These are phyloP conservation scores for Chymomyza amoena DNA, from an alignment of 2,888 invertebrate species.

Conservation along the genomic window DNA sequence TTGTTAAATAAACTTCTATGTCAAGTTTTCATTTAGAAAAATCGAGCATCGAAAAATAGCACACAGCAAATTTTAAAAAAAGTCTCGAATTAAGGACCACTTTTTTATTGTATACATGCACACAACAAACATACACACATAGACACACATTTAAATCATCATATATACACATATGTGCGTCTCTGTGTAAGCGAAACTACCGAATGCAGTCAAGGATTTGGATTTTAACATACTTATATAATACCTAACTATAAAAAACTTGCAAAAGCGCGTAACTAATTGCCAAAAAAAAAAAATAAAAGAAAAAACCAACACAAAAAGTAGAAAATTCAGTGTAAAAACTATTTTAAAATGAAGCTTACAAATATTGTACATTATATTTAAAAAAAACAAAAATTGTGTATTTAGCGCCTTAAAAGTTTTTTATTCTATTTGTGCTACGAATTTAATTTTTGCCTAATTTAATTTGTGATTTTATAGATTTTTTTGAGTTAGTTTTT, in stretches of 20 bases:
- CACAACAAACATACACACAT: slow-evolving; percentile 29
- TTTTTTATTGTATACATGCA: slow-evolving; percentile 51
- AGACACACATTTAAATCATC: not conserved
- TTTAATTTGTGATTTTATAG: slow-evolving; percentile 44
- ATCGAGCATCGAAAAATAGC: slow-evolving; percentile 16
- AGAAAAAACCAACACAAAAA: slow-evolving; percentile 21
- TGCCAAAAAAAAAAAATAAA: slow-evolving; percentile 53
- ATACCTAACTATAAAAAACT: slow-evolving; percentile 23
- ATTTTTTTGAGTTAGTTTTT: not conserved
- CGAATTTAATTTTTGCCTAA: slow-evolving; percentile 52
- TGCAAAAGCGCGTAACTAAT: slow-evolving; percentile 61
- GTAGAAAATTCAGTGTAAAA: slow-evolving; percentile 37
- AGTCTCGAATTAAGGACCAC: slow-evolving; percentile 72
- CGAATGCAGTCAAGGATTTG: slow-evolving; percentile 66
- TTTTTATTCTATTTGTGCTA: slow-evolving; percentile 30
- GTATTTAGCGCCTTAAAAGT: not conserved
- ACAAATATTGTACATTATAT: slow-evolving; percentile 38
- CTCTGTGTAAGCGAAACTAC: slow-evolving; percentile 56
- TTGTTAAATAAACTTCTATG: slow-evolving; percentile 44
- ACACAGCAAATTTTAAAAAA: slow-evolving; percentile 17
- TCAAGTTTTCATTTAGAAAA: slow-evolving; percentile 42
- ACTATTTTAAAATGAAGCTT: slow-evolving; percentile 31
- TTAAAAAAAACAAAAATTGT: not conserved
- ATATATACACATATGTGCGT: slow-evolving; percentile 26
- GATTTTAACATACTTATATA: slow-evolving; percentile 49